Evolutionary conservation across 1,140 invertebrate species (phyloP).

Genomic region (Palaemon carinicauda): DNA sequence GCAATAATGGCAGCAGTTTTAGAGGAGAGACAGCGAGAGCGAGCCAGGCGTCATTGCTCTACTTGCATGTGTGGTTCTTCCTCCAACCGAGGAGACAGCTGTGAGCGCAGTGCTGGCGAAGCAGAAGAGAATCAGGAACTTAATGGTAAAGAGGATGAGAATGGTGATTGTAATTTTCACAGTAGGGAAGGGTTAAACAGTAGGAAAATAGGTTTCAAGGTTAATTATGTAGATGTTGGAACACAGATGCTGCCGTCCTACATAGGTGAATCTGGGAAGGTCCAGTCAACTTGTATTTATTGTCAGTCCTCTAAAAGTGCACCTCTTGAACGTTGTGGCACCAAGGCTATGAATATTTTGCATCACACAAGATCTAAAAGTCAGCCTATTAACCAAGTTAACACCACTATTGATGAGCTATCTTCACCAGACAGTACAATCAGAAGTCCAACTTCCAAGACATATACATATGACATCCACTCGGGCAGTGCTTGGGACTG

Average conservation of each 20-base stretch:
- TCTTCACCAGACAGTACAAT: not conserved
- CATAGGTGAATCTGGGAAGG: conserved; percentile 43
- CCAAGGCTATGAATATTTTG: conserved; percentile 3
- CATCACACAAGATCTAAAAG: conserved; percentile 30
- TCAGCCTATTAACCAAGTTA: conserved; percentile 32
- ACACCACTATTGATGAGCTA: not conserved
- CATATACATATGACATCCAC: not conserved
- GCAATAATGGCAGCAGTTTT: conserved; percentile 93
- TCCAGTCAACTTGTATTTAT: conserved; percentile 46
- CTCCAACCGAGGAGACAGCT: not conserved
- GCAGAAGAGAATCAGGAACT: not conserved
- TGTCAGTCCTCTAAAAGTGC: conserved; percentile 35
- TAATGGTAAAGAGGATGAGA: not conserved
- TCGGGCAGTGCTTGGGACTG: conserved; percentile 45
- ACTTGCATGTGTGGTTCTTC: conserved; percentile 21
- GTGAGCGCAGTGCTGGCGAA: not conserved
- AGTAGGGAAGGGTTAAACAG: not conserved
- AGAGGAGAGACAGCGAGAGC: conserved; percentile 81
- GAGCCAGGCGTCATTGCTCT: conserved; percentile 60
- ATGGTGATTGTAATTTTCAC: not conserved
- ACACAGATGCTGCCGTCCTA: conserved; percentile 45
- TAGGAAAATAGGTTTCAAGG: conserved; percentile 1
- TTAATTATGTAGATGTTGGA: conserved; percentile 43
- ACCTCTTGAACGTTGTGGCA: not conserved
- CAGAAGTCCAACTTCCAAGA: not conserved